Evolutionary conservation across 2,888 invertebrate species (phyloP), one percentile per base, ranked within the genome.

Genomic region (Dasypolia templi): DNA sequence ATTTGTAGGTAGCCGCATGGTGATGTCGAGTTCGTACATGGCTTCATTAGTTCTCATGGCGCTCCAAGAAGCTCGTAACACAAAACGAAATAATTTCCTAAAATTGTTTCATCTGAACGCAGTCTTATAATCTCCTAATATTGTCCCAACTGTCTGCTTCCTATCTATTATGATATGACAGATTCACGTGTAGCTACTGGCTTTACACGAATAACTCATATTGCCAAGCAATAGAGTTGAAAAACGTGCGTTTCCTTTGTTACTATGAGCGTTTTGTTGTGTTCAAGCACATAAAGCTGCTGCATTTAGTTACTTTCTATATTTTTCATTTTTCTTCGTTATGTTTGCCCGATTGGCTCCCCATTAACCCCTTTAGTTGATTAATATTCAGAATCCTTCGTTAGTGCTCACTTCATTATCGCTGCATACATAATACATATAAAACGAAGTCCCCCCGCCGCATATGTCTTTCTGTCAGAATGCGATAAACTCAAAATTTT

Each of bases 61-160:
- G 19, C 9, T 19, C 19, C 1, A 56, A 32, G 32, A 56, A 58
- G 12, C 22, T 58, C 2, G 17, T 29, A 29, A 3, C 3, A 17
- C 22, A 5, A 5, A 42, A 17, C n/a, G n/a, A 29, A 29, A 39
- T 2, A 0, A 1, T 17, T 49, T 62, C 6, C 7, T 29, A 46
- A 44, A 46, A 29, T 46, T 53, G 14, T 35, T 12, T 0, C 32
- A 22, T 79, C 42, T 84, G 62, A 65, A 65, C 63, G 51, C 72
- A 14, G 61, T 32, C 51, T 67, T 69, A 79, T 74, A 79, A 83
- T 85, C 85, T 88, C 86, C 86, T 67, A 86, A 88, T 82, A 85
- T 79, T 82, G 82, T 72, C 68, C 73, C 63, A 86, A 87, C 79
- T 81, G 69, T 77, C 77, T 77, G 72, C 75, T 82, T 86, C 82